Conservation (phyloP, 2,797 vertebrate species). For the Scarus forsteni region DNA sequence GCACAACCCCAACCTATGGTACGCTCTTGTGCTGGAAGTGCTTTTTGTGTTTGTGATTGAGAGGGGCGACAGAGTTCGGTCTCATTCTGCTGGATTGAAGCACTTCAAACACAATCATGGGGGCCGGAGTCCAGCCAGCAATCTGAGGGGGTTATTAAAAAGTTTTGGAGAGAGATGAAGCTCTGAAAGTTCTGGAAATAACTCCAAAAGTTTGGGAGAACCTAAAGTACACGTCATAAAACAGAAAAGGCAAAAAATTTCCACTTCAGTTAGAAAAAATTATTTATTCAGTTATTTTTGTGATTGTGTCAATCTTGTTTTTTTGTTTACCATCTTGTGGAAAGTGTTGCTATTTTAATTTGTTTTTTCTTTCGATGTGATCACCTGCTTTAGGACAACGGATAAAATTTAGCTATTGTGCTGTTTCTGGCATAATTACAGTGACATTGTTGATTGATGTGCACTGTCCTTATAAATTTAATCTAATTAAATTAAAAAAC, state of each 20-base stretch:
- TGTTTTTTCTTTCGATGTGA: too few relatives aligned
- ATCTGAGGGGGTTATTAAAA: neutral
- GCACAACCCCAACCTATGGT: conserved; percentile 97
- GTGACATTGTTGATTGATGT: too few relatives aligned
- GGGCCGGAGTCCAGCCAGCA: neutral
- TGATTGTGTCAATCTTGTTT: too few relatives aligned
- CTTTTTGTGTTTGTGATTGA: conserved; percentile 22
- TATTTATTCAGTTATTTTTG: too few relatives aligned
- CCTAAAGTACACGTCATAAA: neutral
- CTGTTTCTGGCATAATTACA: too few relatives aligned
- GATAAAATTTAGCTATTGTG: too few relatives aligned
- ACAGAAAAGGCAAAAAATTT: neutral
- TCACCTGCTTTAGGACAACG: too few relatives aligned
- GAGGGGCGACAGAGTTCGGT: conserved; percentile 7
- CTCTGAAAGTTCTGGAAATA: neutral
- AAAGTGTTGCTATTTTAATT: too few relatives aligned
- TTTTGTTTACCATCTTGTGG: too few relatives aligned
- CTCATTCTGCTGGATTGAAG: conserved; percentile 20
- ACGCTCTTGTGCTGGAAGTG: conserved; percentile 33
- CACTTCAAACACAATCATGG: conserved; percentile 25
- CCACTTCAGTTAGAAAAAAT: too few relatives aligned
- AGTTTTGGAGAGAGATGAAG: conserved; percentile 11
- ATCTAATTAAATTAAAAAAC: too few relatives aligned
- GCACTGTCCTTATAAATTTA: too few relatives aligned
- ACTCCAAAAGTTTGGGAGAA: neutral